Conservation (phyloP, 2,797 vertebrate species). For the Streptopelia turtur region DNA sequence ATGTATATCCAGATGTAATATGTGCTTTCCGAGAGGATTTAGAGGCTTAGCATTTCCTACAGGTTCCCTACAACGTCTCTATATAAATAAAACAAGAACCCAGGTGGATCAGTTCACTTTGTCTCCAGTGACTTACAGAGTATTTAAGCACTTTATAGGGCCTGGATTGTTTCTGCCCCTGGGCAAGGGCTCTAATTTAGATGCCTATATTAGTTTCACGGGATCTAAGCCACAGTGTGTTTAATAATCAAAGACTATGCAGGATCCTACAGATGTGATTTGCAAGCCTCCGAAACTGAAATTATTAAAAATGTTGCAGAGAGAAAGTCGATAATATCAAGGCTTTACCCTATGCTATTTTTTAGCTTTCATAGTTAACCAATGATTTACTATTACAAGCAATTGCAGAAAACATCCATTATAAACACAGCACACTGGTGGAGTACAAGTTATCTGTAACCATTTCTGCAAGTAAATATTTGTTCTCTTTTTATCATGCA, state of each 20-base stretch:
- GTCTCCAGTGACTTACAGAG: background rate
- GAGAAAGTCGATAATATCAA: background rate
- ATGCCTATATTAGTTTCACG: background rate
- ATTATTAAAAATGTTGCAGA: background rate
- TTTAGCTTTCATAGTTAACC: background rate
- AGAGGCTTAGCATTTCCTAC: background rate
- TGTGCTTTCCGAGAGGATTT: background rate
- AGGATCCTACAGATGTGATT: background rate
- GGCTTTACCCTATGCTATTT: background rate
- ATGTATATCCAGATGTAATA: background rate
- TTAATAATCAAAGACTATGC: background rate
- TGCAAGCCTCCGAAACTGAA: background rate
- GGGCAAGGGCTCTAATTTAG: constrained; percentile 12
- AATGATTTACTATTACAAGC: background rate
- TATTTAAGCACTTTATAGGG: constrained; percentile 3
- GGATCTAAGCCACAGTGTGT: background rate
- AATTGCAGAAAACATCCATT: background rate
- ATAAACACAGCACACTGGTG: background rate
- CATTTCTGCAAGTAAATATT: background rate
- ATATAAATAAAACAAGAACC: background rate
- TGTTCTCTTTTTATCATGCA: background rate
- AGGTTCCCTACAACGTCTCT: background rate
- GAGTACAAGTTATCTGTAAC: background rate
- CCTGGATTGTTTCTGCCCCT: background rate
- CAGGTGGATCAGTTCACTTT: background rate